Base-by-base conservation (phyloP, 2,113 vertebrate species). In the Megalops atlanticus region DNA sequence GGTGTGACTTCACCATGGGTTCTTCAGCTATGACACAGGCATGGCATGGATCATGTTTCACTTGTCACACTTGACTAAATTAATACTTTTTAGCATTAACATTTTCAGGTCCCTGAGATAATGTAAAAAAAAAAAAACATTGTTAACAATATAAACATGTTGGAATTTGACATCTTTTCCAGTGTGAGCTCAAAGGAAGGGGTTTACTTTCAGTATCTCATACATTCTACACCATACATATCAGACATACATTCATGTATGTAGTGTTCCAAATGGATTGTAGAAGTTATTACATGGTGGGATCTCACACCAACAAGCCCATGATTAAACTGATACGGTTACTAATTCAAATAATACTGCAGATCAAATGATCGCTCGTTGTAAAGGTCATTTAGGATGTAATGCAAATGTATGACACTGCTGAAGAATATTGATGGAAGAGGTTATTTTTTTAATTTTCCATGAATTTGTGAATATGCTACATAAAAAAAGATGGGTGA, bases 401-500 rank as follows among this genome's bases (percentile, higher is more conserved):
- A 64, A 64, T 41, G 38, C 54, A 68, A 43, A 27, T 78, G n/a
- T n/a, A n/a, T n/a, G n/a, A n/a, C n/a, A n/a, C n/a, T n/a, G n/a
- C 36, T 52, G 33, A 68, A 68, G 77, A 78, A 31, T 54, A 68
- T 75, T 68, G 52, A 58, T 80, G 58, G 54, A 54, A 76, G 52
- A 15, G n/a, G n/a, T n/a, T n/a, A n/a, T 39, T 81, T 76, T 81
- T 76, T 36, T 24, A 69, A 71, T 68, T 10, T 47, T 15, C 80
- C 58, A 27, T 35, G 76, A 75, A 2, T 90, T 85, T 81, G 81
- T 85, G 82, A 86, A 88, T 84, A 36, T 90, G 87, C 85, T 84
- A 88, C 86, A 86, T 88, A 86, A 85, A 83, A 89, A 85, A 77
- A 82, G 81, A 84, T 76, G 35, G 72, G 85, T 84, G 77, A 73